Evolutionary conservation across 2,888 invertebrate genomes (phyloP).

Genomic region (Andrena flavipes): DNA sequence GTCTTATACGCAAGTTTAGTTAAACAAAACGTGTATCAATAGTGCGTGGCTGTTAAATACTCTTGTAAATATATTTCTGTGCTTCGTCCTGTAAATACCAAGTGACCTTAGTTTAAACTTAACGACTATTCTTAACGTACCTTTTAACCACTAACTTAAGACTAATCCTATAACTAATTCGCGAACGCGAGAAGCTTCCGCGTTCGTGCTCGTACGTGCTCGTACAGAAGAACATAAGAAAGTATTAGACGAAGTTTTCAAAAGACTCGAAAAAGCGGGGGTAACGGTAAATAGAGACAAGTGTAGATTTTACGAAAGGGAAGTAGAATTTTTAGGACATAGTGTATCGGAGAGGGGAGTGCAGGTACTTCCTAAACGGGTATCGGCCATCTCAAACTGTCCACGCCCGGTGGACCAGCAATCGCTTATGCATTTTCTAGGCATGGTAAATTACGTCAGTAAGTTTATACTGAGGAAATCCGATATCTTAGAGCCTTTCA

Average conservation of each 20-base stretch:
- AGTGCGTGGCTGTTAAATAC: too few relatives aligned
- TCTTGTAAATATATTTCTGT: too few relatives aligned
- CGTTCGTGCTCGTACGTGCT: too few relatives aligned
- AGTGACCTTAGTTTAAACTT: too few relatives aligned
- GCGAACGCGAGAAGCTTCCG: too few relatives aligned
- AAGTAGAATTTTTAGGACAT: slow-evolving; percentile 5
- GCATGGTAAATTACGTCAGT: slow-evolving; percentile 2
- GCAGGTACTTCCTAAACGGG: background rate
- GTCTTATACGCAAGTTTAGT: too few relatives aligned
- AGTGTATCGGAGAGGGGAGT: background rate
- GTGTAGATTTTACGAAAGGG: background rate
- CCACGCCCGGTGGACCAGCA: background rate
- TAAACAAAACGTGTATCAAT: too few relatives aligned
- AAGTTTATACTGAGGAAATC: background rate
- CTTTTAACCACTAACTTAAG: too few relatives aligned
- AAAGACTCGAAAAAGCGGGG: background rate
- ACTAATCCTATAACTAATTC: too few relatives aligned
- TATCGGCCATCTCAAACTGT: background rate
- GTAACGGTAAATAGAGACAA: slow-evolving; percentile 8
- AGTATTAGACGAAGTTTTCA: background rate
- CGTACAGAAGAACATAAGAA: too few relatives aligned
- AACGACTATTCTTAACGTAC: too few relatives aligned
- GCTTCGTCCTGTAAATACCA: too few relatives aligned
- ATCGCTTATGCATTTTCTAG: background rate
- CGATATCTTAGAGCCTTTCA: background rate